Evolutionary conservation across 2,113 vertebrate species (phyloP), one percentile per base, ranked within the genome.

Genomic region (Rhinoptilus africanus): DNA sequence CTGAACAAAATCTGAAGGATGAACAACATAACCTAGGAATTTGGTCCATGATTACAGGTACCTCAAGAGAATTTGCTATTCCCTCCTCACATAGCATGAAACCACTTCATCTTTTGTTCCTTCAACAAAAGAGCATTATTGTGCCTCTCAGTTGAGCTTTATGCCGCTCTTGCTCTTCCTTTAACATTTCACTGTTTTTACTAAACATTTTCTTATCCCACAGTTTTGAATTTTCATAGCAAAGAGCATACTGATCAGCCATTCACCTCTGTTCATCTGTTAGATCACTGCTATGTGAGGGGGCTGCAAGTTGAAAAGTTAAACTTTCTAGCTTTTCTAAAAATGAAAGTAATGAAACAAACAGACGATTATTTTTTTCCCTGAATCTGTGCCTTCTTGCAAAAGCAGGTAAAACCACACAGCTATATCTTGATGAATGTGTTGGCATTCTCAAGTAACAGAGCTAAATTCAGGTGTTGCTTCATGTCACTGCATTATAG

Each of bases 271-370:
- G 10, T 84, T 88, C 64, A 71, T 86, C 56, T 90, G 80, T 27
- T 80, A 86, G 54, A 71, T 63, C 8, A 23, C 16, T 82, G 73
- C 43, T 71, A 1, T 50, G 37, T 72, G 85, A 87, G 77, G 34
- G 48, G 66, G 66, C 66, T 97, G 69, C 17, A 82, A 76, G 12
- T 15, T 45, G 18, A 72, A 75, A 89, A 93, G 43, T 66, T 74
- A 72, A 89, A 76, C 53, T 71, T 94, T 45, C 72, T 60, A 77
- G 21, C 60, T 91, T 87, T 93, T 88, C 81, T 93, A 79, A 89
- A 95, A 91, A 68, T 28, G 35, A 75, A 89, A 85, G 8, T 57
- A 92, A 79, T 43, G 0, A 87, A 87, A 67, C 5, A 90, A 88
- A 16, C 10, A 84, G 35, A 35, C 19, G 2, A 37, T 34, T 17